Percentiles rank a stretch among this genome's conserved stretches.
phyloP scores from a whole-genome alignment of 2,797 vertebrate genomes.

The Nannoperca australis region DNA sequence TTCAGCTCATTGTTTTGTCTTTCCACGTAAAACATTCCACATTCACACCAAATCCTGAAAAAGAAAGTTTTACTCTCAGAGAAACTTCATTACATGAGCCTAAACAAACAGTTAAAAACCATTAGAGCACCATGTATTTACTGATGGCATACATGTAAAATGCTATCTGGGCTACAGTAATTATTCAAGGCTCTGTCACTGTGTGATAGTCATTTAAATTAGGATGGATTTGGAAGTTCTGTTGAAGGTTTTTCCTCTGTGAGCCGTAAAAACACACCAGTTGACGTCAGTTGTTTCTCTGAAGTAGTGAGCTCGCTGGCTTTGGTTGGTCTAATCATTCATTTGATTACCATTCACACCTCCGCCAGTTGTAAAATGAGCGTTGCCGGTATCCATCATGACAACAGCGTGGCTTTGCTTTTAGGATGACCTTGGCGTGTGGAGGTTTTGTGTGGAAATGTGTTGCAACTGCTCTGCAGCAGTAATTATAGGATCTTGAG shows the following conservation, averaged over 20 bases:
- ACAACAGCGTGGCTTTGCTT: constrained; percentile 20
- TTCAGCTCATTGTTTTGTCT: too few relatives aligned
- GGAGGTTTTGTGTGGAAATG: constrained; percentile 34
- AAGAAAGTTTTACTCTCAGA: background rate
- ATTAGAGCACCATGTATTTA: background rate
- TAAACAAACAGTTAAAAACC: background rate
- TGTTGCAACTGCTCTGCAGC: constrained; percentile 31
- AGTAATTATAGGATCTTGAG: constrained; percentile 26
- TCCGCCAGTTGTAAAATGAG: constrained; percentile 27
- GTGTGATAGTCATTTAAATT: background rate
- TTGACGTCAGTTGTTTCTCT: constrained; percentile 1
- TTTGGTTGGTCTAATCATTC: constrained; percentile 22
- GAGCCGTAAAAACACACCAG: constrained; percentile 7
- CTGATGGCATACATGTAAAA: background rate
- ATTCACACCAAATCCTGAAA: background rate
- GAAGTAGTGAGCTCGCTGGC: background rate
- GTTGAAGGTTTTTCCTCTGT: constrained; percentile 15
- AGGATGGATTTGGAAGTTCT: background rate
- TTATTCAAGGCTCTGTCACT: background rate
- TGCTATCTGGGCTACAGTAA: background rate
- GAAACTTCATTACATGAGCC: background rate
- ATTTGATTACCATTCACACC: constrained; percentile 35
- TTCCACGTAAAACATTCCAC: background rate
- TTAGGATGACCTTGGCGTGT: constrained; percentile 9
- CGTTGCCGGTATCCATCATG: constrained; percentile 16